Evolutionary conservation across 2,797 vertebrate species (phyloP).

Genomic region (Eptatretus atami): DNA sequence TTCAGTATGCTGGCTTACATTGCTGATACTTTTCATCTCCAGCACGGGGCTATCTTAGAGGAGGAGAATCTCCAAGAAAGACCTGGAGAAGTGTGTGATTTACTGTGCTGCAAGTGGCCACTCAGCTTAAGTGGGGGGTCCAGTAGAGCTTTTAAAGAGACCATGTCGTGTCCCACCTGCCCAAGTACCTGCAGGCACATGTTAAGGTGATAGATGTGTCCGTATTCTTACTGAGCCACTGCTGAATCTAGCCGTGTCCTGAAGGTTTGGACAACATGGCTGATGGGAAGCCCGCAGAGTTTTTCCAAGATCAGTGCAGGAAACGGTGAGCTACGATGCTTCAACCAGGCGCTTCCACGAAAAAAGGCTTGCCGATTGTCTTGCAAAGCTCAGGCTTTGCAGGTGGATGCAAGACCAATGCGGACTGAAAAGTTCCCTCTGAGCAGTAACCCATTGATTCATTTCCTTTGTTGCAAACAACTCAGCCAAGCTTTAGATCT

Average conservation of each 20-base stretch:
- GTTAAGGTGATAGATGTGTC: conserved; percentile 38
- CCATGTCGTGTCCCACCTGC: conserved; percentile 50
- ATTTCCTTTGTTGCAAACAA: not conserved
- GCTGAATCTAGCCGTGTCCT: conserved; percentile 32
- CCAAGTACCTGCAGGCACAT: conserved; percentile 38
- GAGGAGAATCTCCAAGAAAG: conserved; percentile 39
- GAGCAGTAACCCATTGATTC: not conserved
- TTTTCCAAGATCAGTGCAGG: conserved; percentile 64
- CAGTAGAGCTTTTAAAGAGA: conserved; percentile 46
- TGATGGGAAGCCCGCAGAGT: conserved; percentile 19
- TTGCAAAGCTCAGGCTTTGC: conserved; percentile 40
- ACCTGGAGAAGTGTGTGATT: conserved; percentile 55
- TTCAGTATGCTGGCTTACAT: conserved; percentile 34
- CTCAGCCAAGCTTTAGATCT: not conserved
- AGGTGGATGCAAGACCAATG: conserved; percentile 12
- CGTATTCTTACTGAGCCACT: conserved; percentile 39
- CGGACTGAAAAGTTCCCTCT: not conserved
- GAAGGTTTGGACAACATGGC: conserved; percentile 31
- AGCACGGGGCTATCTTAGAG: conserved; percentile 27
- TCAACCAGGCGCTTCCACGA: conserved; percentile 81
- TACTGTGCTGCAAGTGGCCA: conserved; percentile 37
- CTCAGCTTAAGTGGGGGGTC: conserved; percentile 48
- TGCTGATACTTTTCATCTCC: conserved; percentile 45
- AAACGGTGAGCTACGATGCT: conserved; percentile 53
- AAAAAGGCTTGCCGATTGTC: conserved; percentile 69